Base-by-base conservation (phyloP, 2,113 vertebrate genomes). In the Lophius piscatorius region DNA sequence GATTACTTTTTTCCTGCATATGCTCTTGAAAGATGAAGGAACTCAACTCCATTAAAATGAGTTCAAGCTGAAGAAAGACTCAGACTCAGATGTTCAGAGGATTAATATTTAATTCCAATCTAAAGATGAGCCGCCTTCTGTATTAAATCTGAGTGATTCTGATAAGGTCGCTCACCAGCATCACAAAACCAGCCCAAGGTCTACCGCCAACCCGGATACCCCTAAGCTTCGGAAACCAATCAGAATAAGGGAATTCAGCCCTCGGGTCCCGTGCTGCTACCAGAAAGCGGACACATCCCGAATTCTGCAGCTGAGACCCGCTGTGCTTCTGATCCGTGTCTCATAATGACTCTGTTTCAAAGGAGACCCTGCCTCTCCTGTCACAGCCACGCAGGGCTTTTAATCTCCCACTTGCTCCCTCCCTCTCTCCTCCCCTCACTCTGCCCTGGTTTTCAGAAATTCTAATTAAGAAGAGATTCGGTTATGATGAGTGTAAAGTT, bases 301-400 rank as follows among this genome's bases (percentile, higher is more conserved):
- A 29, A 78, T 72, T 67, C 67, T 17, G 18, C 52, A 51, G 58
- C 60, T 13, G 23, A 69, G 51, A 34, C 52, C 26, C 13, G 4
- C 34, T 47, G 71, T 51, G 63, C 63, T 59, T 47, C 67, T 73
- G 78, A 84, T 68, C 75, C 68, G 65, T 26, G 45, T 36, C 33
- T 82, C 69, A 71, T 87, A 85, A 88, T 81, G 78, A 87, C 78
- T 82, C 34, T 0, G 31, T 84, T 88, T 89, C 80, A 88, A 87
- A 85, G 76, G 52, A 80, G 66, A 82, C 66, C 63, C 66, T 56
- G 49, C 62, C 61, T 80, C 66, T 74, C 57, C 67, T 77, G 73
- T 68, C 64, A 75, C 54, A 52, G 52, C 54, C 65, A 63, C 50
- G 50, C 59, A 62, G 48, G 59, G 76, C 73, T 75, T 90, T 88